Base-by-base conservation (phyloP, 2,113 vertebrate genomes). In the Carassius auratus region DNA sequence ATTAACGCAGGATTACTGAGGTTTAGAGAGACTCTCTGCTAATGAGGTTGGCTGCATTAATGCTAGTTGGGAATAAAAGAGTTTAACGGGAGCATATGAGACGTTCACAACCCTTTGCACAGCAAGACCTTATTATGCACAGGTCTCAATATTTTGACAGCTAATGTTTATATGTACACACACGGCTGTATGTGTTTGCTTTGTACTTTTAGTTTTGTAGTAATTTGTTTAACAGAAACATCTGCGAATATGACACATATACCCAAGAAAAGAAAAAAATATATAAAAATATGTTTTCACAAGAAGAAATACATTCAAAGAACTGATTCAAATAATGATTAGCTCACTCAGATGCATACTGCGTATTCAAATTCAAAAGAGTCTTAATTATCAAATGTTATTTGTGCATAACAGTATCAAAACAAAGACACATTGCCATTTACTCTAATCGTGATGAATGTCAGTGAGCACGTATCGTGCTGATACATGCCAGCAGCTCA, bases 371-470 rank as follows among this genome's bases (percentile, higher is more conserved):
- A 15, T 14, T 21, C 30, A 61, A 7, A 78, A 61, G 5, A 61
- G n/a, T 59, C 33, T 23, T 61, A 59, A 78, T 38, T 78, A 38
- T 78, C 10, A 61, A 3, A 57, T 55, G 52, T 59, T 77, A 38
- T 71, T 71, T 21, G 33, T 38, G 76, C 17, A 61, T 78, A 30
- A 36, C 52, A 78, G 52, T 59, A 33, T 78, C 76, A n/a, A 55
- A 59, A 38, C 76, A 38, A 57, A 52, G 17, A 2, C 76, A 77
- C 76, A 13, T 2, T 59, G 52, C 21, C 50, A 59, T 77, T 36
- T 36, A 21, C 76, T 77, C 14, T 36, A n/a, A 59, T 13, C 1
- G 76, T 33, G 76, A 38, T 77, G 23, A 77, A 59, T 59, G 52
- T 77, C 30, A 59, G 52, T 3, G 17, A 77, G 75, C 52, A 15